Evolutionary conservation across 2,113 vertebrate genomes (phyloP).

Genomic region (Bubo bubo): DNA sequence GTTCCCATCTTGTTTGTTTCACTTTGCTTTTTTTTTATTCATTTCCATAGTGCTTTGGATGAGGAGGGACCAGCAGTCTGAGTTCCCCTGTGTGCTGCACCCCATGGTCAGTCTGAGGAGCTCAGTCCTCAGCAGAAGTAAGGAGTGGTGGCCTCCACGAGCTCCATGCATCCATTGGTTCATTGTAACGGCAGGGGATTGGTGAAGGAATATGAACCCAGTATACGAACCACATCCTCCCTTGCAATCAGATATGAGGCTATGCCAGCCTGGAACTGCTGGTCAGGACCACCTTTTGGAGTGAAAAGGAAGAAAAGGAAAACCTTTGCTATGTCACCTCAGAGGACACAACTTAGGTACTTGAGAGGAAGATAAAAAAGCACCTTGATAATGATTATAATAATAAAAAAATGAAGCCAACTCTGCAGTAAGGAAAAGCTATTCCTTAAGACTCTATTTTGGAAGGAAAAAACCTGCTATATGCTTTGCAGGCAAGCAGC

Average conservation of each 20-base stretch:
- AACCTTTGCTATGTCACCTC: background rate
- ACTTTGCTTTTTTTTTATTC: background rate
- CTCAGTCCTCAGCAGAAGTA: background rate
- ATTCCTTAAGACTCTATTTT: background rate
- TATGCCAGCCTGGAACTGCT: background rate
- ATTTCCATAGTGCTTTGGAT: background rate
- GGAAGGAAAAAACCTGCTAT: background rate
- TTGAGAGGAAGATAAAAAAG: background rate
- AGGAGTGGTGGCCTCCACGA: background rate
- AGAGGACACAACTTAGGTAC: background rate
- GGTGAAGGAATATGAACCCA: background rate
- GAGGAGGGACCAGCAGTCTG: background rate
- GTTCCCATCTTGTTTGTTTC: background rate
- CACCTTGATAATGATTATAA: background rate
- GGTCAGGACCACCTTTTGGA: background rate
- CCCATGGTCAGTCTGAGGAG: background rate
- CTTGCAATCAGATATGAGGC: background rate
- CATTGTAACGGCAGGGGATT: background rate
- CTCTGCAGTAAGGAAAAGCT: background rate
- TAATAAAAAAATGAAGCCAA: background rate
- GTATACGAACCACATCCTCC: background rate
- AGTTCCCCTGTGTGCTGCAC: background rate
- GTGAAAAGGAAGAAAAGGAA: background rate
- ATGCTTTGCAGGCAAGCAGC: background rate
- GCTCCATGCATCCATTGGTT: background rate